Evolutionary conservation across 2,888 invertebrate species (phyloP).

Genomic region (Trichopria drosophilae): DNA sequence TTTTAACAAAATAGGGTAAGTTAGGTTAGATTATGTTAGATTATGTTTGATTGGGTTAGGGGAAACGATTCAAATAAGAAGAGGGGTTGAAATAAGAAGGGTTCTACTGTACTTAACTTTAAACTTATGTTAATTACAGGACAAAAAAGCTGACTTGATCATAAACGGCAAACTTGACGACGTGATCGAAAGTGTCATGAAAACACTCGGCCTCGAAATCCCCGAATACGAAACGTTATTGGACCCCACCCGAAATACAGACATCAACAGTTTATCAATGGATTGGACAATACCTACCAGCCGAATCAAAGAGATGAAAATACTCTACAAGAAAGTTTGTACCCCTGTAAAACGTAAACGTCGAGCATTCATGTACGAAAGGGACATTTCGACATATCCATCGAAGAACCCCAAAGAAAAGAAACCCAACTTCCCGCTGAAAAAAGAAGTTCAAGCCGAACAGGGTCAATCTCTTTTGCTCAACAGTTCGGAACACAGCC

Average conservation of each 20-base stretch:
- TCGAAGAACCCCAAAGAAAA: conserved; percentile 37
- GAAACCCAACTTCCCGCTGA: conserved; percentile 35
- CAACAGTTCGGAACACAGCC: conserved; percentile 28
- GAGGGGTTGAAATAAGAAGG: no score
- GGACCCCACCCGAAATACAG: conserved; percentile 69
- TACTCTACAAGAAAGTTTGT: conserved; percentile 63
- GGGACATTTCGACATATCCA: conserved; percentile 44
- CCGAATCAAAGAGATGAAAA: conserved; percentile 66
- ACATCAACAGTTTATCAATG: conserved; percentile 58
- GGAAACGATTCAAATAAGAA: no score
- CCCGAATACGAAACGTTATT: conserved; percentile 68
- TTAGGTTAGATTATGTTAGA: no score
- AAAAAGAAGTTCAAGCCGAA: conserved; percentile 38
- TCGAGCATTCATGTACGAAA: conserved; percentile 54
- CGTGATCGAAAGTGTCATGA: conserved; percentile 74
- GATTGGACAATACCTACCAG: conserved; percentile 76
- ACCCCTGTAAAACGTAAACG: conserved; percentile 57
- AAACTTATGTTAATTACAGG: no score
- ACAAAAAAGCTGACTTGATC: conserved; percentile 85
- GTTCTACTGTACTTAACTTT: no score
- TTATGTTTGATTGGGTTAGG: no score
- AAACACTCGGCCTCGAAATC: conserved; percentile 73
- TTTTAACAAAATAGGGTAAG: no score
- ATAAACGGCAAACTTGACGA: conserved; percentile 89
- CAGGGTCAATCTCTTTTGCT: conserved; percentile 30